Conservation (phyloP, 2,113 vertebrate genomes). For the Caracal caracal region DNA sequence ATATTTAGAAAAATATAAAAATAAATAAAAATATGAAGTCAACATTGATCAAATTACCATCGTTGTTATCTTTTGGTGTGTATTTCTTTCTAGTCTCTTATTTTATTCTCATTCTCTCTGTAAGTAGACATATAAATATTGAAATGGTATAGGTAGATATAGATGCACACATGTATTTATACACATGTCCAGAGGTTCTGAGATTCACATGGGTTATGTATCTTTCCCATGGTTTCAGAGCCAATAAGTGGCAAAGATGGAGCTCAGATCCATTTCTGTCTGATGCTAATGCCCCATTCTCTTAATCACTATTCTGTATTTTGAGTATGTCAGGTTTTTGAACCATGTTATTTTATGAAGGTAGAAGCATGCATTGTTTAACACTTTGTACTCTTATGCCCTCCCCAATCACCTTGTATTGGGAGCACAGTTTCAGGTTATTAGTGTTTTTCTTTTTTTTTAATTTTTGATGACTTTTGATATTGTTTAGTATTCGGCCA, state of each 20-base stretch:
- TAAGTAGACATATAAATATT: neutral
- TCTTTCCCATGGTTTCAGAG: neutral
- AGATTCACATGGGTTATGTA: neutral
- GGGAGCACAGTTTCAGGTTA: neutral
- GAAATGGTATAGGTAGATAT: neutral
- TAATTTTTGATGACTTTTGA: neutral
- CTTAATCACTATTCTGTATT: neutral
- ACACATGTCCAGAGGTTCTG: neutral
- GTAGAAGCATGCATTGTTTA: neutral
- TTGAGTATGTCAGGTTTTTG: neutral
- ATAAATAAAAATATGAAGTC: neutral
- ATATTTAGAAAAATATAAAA: conserved; percentile 5
- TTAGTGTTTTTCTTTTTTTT: neutral
- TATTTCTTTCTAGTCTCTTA: neutral
- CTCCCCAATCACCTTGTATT: neutral
- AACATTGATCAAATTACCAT: neutral
- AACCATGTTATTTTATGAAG: neutral
- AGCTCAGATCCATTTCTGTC: neutral
- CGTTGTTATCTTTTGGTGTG: neutral
- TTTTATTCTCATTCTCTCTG: neutral
- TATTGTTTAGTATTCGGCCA: neutral
- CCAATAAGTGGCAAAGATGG: neutral
- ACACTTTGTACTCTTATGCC: neutral
- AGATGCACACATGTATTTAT: neutral
- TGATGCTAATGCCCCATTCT: neutral